Evolutionary conservation across 2,888 invertebrate species (phyloP), one percentile per base, ranked within the genome.

Genomic region (Steinernema hermaphroditum): DNA sequence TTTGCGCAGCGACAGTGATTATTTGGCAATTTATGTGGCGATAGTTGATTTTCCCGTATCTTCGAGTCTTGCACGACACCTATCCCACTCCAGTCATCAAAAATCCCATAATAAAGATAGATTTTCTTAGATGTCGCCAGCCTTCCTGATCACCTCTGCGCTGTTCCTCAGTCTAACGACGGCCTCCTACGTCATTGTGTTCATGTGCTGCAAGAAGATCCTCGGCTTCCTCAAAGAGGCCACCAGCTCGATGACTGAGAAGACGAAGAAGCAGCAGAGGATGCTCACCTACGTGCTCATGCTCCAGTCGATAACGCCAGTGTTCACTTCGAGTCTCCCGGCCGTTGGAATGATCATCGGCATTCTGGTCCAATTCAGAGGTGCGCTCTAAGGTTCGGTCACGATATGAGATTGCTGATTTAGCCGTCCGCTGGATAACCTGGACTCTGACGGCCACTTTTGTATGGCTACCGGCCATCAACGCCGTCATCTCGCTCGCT

Each of bases 121-220:
- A 37, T 37, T 37, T 37, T n/a, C n/a, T n/a, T 12, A 37, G 37
- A 37, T 37, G 37, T 37, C 37, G 37, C 37, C 37, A 2, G 19
- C 24, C 24, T 50, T 50, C 22, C 19, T 50, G 12, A 50, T 22
- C 50, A 50, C 24, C 50, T 50, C 22, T 12, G 19, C 12, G 22
- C 12, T 24, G 24, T 50, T 50, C 22, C 19, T 50, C 19, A 22
- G 22, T 24, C 24, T 50, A 2, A 24, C 50, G 9, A 50, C 24
- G 22, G 22, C 24, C 22, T 22, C 22, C 50, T 50, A 50, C 22
- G 12, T 2, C 4, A 19, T 50, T 2, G 50, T 50, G 22, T 50
- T 50, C 50, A 12, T 50, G 12, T 50, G 50, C 50, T 50, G 50
- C 50, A 50, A 50, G 22, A 24, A 19, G 22, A 50, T 50, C 24